phyloP scores from a whole-genome alignment of 64 coral and sea anemone species.

The Stylophora pistillata region DNA sequence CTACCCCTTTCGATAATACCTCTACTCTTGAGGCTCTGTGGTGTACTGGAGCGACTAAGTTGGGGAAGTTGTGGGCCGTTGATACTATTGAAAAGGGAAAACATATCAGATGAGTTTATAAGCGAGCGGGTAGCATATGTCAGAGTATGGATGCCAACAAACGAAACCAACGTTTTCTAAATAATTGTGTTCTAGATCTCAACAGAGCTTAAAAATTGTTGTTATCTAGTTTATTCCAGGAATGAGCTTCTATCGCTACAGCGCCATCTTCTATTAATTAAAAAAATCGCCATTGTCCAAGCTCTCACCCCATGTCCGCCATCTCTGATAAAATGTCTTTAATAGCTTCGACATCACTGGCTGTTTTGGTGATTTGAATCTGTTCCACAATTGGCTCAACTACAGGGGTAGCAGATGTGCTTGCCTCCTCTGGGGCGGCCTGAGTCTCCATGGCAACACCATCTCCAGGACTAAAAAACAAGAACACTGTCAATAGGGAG shows the following conservation, averaged over 20 bases:
- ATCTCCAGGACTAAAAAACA: not conserved
- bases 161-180: no score
- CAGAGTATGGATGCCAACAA: no score
- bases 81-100: not conserved
- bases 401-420: conserved; percentile 2
- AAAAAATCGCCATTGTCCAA: not conserved
- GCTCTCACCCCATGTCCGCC: conserved; percentile 56
- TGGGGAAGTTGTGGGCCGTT: not conserved
- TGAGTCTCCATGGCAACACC: not conserved
- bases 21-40: conserved; percentile 30
- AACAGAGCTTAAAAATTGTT: no score
- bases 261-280: no score
- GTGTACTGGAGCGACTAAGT: conserved; percentile 49
- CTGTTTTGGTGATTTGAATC: conserved; percentile 7
- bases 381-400: conserved; percentile 15
- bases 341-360: conserved; percentile 57
- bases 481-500: not conserved
- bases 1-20: not conserved
- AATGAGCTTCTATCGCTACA: not conserved
- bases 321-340: conserved; percentile 81
- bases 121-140: no score
- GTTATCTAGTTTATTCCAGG: no score
- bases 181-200: no score
- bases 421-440: not conserved
- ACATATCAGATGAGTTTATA: no score